Evolutionary conservation across 2,113 vertebrate genomes (phyloP), one percentile per base, ranked within the genome.

Genomic region (Pseudopodoces humilis): DNA sequence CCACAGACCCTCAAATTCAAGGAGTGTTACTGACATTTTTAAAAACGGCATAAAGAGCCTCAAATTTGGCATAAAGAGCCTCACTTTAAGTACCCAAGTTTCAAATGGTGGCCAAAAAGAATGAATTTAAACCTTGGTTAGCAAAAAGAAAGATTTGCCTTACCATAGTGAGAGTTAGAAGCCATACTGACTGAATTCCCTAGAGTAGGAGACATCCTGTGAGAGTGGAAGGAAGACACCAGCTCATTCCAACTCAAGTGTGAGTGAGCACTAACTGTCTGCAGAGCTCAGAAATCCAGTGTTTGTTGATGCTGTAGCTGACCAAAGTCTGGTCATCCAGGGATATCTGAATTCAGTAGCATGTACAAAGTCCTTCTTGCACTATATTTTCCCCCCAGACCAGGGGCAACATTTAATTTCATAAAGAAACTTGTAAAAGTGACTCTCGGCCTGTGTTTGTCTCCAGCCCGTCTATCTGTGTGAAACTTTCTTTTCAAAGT

Each of bases 391-490:
- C 83, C 92, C 95, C 90, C 90, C 31, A 83, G 80, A 93, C 78
- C 92, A 96, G 96, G 97, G 97, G 84, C 79, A 75, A 96, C 97
- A 95, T 95, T 94, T 97, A 97, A 95, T 97, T 98, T 98, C 98
- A 98, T 98, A 98, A 98, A 98, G 95, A 98, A 98, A 97, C 92
- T 90, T 95, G 56, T 94, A 94, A 98, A 98, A 97, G 90, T 90
- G 75, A 97, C 52, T 83, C 91, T 86, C 13, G 71, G 83, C 77
- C 82, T 69, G 77, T 95, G 69, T 97, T 71, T 96, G 85, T 97
- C 60, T 97, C 71, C 91, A 68, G 53, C 65, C 23, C 7, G 55
- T 93, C 41, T 89, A 33, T 78, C 52, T 77, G 47, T 93, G 91
- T 94, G 47, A 87, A 86, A 11, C 8, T 63, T 56, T 43, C 55